phyloP scores from a whole-genome alignment of 2,797 vertebrate genomes.

The Phoeniculus purpureus region DNA sequence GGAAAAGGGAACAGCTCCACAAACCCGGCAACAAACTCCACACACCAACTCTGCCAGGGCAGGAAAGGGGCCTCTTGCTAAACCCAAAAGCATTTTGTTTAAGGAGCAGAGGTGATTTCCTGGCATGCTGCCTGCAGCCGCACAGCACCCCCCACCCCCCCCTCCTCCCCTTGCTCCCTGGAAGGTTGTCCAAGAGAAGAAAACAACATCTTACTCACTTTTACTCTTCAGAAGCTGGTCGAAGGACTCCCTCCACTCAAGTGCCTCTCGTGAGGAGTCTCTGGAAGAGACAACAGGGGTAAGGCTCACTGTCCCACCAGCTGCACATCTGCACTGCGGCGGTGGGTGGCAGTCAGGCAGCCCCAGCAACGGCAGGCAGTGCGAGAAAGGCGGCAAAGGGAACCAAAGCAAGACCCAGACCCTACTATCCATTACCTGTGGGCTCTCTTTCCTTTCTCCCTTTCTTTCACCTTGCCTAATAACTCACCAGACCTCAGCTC shows the following conservation, averaged over 20 bases:
- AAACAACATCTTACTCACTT: conserved; percentile 74
- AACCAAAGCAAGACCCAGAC: neutral
- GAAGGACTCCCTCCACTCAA: conserved; percentile 80
- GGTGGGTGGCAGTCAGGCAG: neutral
- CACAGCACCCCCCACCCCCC: too few species aligned
- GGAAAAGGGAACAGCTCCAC: neutral
- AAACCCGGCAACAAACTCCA: neutral
- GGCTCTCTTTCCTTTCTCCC: conserved; percentile 32
- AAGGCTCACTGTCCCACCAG: neutral
- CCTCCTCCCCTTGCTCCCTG: neutral
- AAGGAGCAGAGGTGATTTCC: neutral
- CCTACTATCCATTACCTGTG: conserved; percentile 14
- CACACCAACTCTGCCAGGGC: neutral
- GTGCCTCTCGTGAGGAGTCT: conserved; percentile 74
- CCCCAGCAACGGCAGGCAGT: rapidly evolving
- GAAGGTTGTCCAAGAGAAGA: neutral
- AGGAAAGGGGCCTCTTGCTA: neutral
- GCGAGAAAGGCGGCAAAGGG: neutral
- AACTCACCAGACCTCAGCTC: conserved; percentile 33
- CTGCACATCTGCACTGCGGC: neutral
- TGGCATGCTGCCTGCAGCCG: neutral
- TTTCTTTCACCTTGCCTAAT: neutral
- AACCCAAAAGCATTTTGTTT: neutral
- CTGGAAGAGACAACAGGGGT: conserved; percentile 57
- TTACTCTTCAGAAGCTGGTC: conserved; percentile 79